These are phyloP conservation scores for Zaprionus ornatus DNA, from an alignment of 1,140 invertebrate species.

Conservation along the genomic window DNA sequence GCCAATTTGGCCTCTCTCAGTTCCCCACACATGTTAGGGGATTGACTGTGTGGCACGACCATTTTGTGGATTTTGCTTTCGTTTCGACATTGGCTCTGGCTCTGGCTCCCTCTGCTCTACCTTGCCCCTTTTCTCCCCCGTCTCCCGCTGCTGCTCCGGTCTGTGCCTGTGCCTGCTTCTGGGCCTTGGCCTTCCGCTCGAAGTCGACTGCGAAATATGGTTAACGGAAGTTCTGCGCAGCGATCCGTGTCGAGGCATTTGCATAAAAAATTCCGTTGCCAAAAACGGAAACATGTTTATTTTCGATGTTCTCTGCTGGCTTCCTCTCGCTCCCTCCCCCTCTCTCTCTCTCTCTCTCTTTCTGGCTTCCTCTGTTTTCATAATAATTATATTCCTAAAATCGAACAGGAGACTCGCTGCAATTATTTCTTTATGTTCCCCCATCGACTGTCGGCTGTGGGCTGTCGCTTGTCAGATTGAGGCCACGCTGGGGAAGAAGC, in stretches of 20 bases:
- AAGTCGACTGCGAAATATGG: constrained; percentile 56
- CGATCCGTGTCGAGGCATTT: constrained; percentile 70
- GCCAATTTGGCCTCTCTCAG: too few relatives aligned
- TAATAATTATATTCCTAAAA: constrained; percentile 55
- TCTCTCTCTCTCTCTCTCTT: not conserved
- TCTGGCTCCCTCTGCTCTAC: not conserved
- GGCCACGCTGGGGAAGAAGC: not conserved
- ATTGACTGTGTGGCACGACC: not conserved
- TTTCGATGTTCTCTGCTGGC: constrained; percentile 46
- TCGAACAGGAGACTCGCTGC: not conserved
- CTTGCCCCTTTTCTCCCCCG: too few relatives aligned
- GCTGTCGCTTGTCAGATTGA: not conserved
- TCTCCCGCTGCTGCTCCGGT: not conserved
- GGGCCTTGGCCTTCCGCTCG: constrained; percentile 41
- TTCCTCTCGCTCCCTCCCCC: not conserved
- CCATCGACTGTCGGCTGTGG: not conserved
- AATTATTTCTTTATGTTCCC: constrained; percentile 13
- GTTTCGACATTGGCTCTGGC: not conserved
- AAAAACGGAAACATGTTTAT: constrained; percentile 68
- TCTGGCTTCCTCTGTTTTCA: not conserved
- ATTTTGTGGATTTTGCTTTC: constrained; percentile 31
- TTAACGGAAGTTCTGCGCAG: constrained; percentile 72
- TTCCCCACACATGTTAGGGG: not conserved
- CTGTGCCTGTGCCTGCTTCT: not conserved
- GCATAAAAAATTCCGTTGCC: constrained; percentile 58